Percentiles rank a stretch among this genome's conserved stretches.
Evolutionary conservation across 2,113 vertebrate genomes (phyloP).

Genomic region (Lepisosteus oculatus): DNA sequence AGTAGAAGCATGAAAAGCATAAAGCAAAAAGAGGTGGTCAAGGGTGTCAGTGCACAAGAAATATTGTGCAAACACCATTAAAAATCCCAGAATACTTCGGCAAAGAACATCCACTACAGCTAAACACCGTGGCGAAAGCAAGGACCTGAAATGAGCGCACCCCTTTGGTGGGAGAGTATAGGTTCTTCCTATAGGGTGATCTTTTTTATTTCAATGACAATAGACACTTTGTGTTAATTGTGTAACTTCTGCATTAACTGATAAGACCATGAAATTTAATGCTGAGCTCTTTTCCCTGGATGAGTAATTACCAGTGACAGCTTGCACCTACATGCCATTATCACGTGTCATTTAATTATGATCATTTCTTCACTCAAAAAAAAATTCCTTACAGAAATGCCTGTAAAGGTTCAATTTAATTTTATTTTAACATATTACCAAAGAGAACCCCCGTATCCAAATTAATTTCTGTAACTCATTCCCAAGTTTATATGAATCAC

Average conservation of each 20-base stretch:
- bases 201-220: background rate
- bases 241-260: background rate
- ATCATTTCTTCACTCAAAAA: background rate
- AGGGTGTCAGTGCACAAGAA: too few species aligned
- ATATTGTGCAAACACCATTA: too few species aligned
- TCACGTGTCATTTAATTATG: background rate
- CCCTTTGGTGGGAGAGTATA: too few species aligned
- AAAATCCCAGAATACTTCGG: too few species aligned
- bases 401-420: background rate
- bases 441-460: background rate
- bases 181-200: too few species aligned
- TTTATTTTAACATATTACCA: background rate
- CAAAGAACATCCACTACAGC: too few species aligned
- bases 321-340: background rate
- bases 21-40: too few species aligned
- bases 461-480: constrained; percentile 16
- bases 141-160: too few species aligned
- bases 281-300: background rate
- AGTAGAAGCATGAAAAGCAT: too few species aligned
- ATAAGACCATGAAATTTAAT: background rate
- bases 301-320: background rate
- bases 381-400: background rate
- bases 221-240: background rate
- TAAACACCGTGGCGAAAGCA: too few species aligned
- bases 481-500: constrained; percentile 17